These are phyloP conservation scores for Phalacrocorax brasilianus DNA, from an alignment of 2,113 vertebrate species.

Conservation along the genomic window DNA sequence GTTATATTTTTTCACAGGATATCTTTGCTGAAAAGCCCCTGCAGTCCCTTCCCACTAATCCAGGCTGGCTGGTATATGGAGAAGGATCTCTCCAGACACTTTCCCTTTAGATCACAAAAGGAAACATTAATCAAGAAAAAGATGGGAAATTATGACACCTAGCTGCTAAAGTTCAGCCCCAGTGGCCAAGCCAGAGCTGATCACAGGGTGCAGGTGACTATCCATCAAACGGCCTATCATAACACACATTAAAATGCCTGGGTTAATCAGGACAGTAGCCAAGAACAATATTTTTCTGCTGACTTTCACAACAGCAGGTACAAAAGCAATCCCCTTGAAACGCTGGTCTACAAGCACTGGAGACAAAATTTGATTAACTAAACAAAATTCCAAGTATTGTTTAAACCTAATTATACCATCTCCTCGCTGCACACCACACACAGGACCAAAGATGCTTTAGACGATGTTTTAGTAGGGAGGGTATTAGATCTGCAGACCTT, in stretches of 20 bases:
- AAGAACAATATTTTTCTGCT: slow-evolving; percentile 80
- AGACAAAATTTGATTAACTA: neutral
- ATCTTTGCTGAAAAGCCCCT: neutral
- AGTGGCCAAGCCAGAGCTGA: slow-evolving; percentile 67
- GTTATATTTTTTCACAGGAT: neutral
- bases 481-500: neutral
- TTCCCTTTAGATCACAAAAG: slow-evolving; percentile 74
- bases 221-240: slow-evolving; percentile 81
- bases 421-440: neutral
- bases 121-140: slow-evolving; percentile 80
- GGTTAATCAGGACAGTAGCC: slow-evolving; percentile 79
- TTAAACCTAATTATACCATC: neutral
- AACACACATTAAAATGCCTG: slow-evolving; percentile 79
- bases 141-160: slow-evolving; percentile 80
- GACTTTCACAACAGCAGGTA: slow-evolving; percentile 63
- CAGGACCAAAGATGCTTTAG: neutral
- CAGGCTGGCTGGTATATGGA: neutral
- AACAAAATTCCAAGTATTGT: slow-evolving; percentile 30
- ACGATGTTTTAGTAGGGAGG: neutral
- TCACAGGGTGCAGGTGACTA: slow-evolving; percentile 79
- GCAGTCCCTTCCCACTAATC: slow-evolving; percentile 45
- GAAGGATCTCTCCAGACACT: slow-evolving; percentile 66
- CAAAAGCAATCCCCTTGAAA: slow-evolving; percentile 75
- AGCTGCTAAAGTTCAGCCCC: slow-evolving; percentile 68
- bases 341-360: neutral